Evolutionary conservation across 2,113 vertebrate species (phyloP), one percentile per base, ranked within the genome.

Genomic region (Bothrops jararaca): DNA sequence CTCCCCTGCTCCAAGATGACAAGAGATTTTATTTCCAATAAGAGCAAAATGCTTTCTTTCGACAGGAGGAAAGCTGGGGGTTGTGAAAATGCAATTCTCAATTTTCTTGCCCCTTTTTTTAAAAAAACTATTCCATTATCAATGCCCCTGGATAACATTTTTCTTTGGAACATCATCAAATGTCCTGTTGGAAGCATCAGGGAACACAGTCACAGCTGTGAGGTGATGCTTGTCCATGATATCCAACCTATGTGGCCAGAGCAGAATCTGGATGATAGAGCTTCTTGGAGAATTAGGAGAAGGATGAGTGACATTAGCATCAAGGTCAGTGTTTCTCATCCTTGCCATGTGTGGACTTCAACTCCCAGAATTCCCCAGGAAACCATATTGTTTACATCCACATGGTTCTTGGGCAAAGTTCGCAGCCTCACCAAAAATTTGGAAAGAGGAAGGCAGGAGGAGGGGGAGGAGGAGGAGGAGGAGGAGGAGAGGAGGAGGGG

Each of bases 1-100:
- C 87, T 92, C 22, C 48, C 22, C 48, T 11, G 8, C 60, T 92
- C 52, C 11, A 89, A 48, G 87, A 88, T 45, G 91, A 80, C 60
- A 56, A 56, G 22, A 13, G 24, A 45, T 89, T 92, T 92, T 52
- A 89, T 92, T 89, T 89, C 64, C 91, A 85, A 48, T 56, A 11
- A 29, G 39, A 92, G 34, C 60, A 56, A 80, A 92, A 57, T 4
- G 4, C 18, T 29, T 80, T 3, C 87, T 92, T 60, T 34, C 10
- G 60, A 22, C 39, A 10, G 34, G 24, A 45, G 48, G 18, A 52
- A 74, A 54, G 45, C 26, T 60, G 45, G 45, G 24, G 13, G 64
- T 88, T n/a, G 50, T 52, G 54, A 92, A 89, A 88, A 42, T 39
- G 7, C 0, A 6, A 3, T 57, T 80, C 34, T 42, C 74, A 22